Conservation (phyloP, 2,888 invertebrate species). For the Eupithecia tripunctaria region DNA sequence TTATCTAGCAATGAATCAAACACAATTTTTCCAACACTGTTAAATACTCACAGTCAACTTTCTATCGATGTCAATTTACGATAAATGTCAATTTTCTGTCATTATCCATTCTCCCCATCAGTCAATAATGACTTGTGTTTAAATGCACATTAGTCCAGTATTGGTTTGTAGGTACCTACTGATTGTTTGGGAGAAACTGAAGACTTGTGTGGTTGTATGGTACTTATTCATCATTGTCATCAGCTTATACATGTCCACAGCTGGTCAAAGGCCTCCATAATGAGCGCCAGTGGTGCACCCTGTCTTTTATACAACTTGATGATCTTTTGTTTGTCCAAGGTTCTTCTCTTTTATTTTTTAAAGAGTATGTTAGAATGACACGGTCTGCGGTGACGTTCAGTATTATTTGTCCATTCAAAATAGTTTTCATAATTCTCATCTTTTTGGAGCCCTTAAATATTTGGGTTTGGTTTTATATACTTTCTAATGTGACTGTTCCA, state of each 20-base stretch:
- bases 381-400: too few species aligned
- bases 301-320: too few species aligned
- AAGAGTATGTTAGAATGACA: too few species aligned
- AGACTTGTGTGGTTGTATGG: not conserved
- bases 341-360: too few species aligned
- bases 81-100: slow-evolving; percentile 34
- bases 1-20: slow-evolving; percentile 8
- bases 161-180: slow-evolving; percentile 42
- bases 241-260: not conserved
- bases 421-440: too few species aligned
- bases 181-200: not conserved
- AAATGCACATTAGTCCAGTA: slow-evolving; percentile 56
- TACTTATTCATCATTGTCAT: not conserved
- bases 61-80: slow-evolving; percentile 38
- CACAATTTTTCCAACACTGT: slow-evolving; percentile 28
- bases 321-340: too few species aligned
- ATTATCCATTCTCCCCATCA: slow-evolving; percentile 43
- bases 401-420: too few species aligned
- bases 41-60: slow-evolving; percentile 29
- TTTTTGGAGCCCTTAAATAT: too few species aligned
- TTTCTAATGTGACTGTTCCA: too few species aligned
- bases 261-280: not conserved
- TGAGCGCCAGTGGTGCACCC: too few species aligned
- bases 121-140: slow-evolving; percentile 41
- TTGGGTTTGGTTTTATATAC: too few species aligned